Evolutionary conservation across 2,888 invertebrate genomes (phyloP), one percentile per base, ranked within the genome.

Genomic region (Aleiodes testaceus): DNA sequence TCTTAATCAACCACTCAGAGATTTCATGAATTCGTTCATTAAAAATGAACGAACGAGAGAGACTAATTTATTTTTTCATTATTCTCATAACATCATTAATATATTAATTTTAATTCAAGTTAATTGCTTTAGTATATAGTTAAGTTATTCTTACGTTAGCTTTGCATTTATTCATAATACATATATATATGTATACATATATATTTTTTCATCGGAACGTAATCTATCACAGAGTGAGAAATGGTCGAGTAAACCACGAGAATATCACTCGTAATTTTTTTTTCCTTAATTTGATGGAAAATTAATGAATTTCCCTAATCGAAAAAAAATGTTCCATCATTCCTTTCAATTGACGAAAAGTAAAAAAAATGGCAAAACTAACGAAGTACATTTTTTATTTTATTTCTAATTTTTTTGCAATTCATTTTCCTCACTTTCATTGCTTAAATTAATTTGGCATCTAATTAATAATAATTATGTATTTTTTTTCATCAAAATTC

Each of bases 221-320:
- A 53, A 55, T 70, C 65, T 70, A 70, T 70, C 70, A 70, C 70
- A 70, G 70, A 65, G 61, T 55, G 45, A 70, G 55, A 70, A 65
- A 65, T 70, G 65, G 70, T 70, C 70, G 49, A 70, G 69, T 36
- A 52, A 55, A 63, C 44, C 50, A 44, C 69, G 52, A 69, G 22
- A 69, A 63, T 50, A 63, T 47, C 59, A 50, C 69, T 47, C 61
- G 44, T 14, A 49, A 59, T 22, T 36, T 47, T 16, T 20, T 30
- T 30, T 30, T 26, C n/a, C 12, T 12, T 22, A 26, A 55, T 55
- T 30, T 9, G 11, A 6, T 52, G 9, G n/a, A 11, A 52, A 53
- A 20, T 16, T 20, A 22, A 53, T 53, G 12, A 14, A 22, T 61
- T 61, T 42, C 11, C 16, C 30, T 1, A 61, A 16, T 61, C 26